Percentiles rank a stretch among this genome's conserved stretches.
These are phyloP conservation scores for Carterocephalus palaemon DNA, from an alignment of 2,888 invertebrate genomes.

Conservation along the genomic window DNA sequence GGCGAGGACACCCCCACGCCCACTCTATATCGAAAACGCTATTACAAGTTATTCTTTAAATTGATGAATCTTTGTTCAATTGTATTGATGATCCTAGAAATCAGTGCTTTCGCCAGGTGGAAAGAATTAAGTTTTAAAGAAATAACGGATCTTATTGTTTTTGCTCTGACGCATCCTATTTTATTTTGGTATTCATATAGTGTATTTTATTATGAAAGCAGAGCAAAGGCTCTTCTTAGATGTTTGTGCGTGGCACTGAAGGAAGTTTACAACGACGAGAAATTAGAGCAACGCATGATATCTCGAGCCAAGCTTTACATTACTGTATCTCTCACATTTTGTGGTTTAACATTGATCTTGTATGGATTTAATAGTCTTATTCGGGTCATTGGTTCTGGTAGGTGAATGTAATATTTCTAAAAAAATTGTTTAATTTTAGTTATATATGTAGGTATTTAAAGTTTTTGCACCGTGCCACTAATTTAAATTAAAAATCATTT, in stretches of 20 bases:
- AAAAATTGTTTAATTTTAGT: conserved; percentile 32
- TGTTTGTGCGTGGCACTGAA: conserved; percentile 40
- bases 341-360: conserved; percentile 27
- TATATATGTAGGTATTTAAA: conserved; percentile 28
- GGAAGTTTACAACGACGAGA: conserved; percentile 40
- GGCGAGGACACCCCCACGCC: conserved; percentile 33
- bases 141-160: conserved; percentile 37
- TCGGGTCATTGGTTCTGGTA: conserved; percentile 33
- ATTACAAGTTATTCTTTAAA: conserved; percentile 23
- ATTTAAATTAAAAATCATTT: not conserved
- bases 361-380: conserved; percentile 37
- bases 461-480: not conserved
- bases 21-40: conserved; percentile 22
- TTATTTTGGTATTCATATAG: conserved; percentile 34
- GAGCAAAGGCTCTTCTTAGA: conserved; percentile 36
- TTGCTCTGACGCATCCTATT: conserved; percentile 40
- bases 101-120: conserved; percentile 40
- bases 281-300: conserved; percentile 48
- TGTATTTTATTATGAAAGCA: conserved; percentile 31
- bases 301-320: conserved; percentile 36
- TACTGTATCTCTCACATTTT: conserved; percentile 30
- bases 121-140: conserved; percentile 33
- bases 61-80: conserved; percentile 31
- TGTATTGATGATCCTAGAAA: conserved; percentile 37
- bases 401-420: conserved; percentile 17